A percentile compares a stretch with the other conserved stretches of the same genome.
Conservation (phyloP, 1,140 invertebrate genomes). For the Radopholus similis region DNA sequence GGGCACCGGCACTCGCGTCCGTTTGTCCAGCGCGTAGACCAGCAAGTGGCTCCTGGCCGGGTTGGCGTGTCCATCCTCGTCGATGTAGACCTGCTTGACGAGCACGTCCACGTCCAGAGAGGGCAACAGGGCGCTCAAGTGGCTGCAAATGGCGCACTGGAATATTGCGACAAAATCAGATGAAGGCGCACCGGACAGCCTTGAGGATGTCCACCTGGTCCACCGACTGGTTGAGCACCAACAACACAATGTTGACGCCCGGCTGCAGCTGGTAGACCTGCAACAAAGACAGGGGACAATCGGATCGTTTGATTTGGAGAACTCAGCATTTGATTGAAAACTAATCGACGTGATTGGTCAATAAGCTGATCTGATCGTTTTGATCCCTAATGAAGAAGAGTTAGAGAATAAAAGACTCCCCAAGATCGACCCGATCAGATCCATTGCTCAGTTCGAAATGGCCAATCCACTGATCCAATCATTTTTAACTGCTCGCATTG, state of each 20-base stretch:
- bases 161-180: neutral
- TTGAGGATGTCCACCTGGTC: constrained; percentile 38
- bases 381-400: no score
- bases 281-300: neutral
- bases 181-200: constrained; percentile 11
- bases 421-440: no score
- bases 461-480: no score
- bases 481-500: no score
- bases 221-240: constrained; percentile 31
- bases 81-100: constrained; percentile 44
- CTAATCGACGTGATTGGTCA: no score
- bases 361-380: no score
- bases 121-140: constrained; percentile 5
- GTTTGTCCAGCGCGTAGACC: constrained; percentile 49
- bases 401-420: no score
- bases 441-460: no score
- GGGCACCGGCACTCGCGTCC: constrained; percentile 23
- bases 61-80: constrained; percentile 44
- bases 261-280: constrained; percentile 48
- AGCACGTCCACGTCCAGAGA: constrained; percentile 39
- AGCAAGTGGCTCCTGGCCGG: constrained; percentile 35
- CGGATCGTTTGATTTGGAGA: neutral
- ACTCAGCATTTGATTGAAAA: neutral
- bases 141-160: constrained; percentile 17
- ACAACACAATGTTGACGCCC: constrained; percentile 45